Conservation (phyloP, 2,797 vertebrate species). For the Oryzias sinensis region DNA sequence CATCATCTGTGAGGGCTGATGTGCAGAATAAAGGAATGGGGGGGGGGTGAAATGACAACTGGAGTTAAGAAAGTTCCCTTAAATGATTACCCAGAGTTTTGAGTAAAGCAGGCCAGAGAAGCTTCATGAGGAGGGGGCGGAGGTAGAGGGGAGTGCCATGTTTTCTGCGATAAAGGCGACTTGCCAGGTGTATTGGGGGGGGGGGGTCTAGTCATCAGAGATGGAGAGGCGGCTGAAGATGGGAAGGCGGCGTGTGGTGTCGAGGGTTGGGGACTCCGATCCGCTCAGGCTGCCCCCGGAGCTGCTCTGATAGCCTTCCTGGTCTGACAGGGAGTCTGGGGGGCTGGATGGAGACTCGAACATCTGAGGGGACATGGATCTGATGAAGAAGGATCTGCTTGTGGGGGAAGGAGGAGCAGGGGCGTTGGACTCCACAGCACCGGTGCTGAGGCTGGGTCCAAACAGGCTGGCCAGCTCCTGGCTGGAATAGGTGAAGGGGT, state of each 20-base stretch:
- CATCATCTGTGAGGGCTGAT: conserved; percentile 44
- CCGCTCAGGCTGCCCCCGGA: conserved; percentile 92
- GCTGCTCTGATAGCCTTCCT: conserved; percentile 98
- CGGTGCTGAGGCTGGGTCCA: conserved; percentile 83
- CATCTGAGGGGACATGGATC: conserved; percentile 91
- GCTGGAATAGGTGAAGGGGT: conserved; percentile 97
- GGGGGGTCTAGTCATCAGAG: conserved; percentile 88
- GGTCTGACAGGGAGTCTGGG: conserved; percentile 95
- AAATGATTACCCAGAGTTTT: conserved; percentile 59
- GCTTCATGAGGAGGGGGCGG: conserved; percentile 28
- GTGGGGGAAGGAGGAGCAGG: conserved; percentile 79
- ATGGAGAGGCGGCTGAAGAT: conserved; percentile 99
- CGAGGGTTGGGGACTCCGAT: conserved; percentile 92
- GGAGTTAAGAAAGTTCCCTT: conserved; percentile 68
- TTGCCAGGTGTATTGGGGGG: conserved; percentile 43
- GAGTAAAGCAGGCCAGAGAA: conserved; percentile 22
- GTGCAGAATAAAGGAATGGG: conserved; percentile 38
- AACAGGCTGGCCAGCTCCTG: conserved; percentile 97
- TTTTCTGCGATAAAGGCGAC: conserved; percentile 58
- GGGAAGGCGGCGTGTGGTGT: conserved; percentile 94
- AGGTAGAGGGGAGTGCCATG: conserved; percentile 74
- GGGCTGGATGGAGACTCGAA: conserved; percentile 92
- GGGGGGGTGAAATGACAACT: conserved; percentile 52
- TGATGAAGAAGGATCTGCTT: conserved; percentile 86
- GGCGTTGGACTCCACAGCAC: conserved; percentile 72